Conservation (phyloP, 2,797 vertebrate species). For the Malacoctenus gilli region DNA sequence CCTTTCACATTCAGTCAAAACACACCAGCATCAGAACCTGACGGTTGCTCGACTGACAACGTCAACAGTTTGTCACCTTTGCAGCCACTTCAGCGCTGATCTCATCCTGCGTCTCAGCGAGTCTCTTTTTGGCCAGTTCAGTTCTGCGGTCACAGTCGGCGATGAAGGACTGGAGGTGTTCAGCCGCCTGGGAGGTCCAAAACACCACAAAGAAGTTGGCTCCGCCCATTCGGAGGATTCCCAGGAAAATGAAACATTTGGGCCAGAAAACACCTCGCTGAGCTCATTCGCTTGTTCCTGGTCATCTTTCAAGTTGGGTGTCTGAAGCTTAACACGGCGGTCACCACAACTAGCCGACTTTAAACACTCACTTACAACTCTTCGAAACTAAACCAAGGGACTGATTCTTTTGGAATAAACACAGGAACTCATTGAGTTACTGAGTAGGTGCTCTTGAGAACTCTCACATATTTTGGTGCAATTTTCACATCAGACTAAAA, state of each 20-base stretch:
- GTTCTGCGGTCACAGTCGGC: slow-evolving; percentile 96
- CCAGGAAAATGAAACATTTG: not conserved
- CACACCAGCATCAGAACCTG: not conserved
- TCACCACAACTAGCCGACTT: not conserved
- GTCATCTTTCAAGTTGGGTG: not conserved
- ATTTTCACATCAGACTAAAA: not conserved
- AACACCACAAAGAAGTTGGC: no score
- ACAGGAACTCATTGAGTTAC: no score
- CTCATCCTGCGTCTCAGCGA: slow-evolving; percentile 97
- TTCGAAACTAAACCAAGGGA: no score
- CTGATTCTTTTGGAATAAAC: no score
- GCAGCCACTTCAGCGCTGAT: slow-evolving; percentile 98
- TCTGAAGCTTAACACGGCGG: not conserved
- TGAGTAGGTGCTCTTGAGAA: not conserved
- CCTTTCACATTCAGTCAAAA: not conserved
- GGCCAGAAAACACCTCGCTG: not conserved
- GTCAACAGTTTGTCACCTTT: slow-evolving; percentile 83
- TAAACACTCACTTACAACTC: not conserved
- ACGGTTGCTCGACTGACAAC: not conserved
- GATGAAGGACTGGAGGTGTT: slow-evolving; percentile 98
- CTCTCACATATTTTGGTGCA: no score
- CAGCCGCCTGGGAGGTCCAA: slow-evolving; percentile 84
- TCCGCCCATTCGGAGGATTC: no score
- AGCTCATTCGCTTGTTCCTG: not conserved
- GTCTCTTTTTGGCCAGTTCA: slow-evolving; percentile 95